Evolutionary conservation across 2,888 invertebrate species (phyloP), one percentile per base, ranked within the genome.

Genomic region (Macrosiphum euphorbiae): DNA sequence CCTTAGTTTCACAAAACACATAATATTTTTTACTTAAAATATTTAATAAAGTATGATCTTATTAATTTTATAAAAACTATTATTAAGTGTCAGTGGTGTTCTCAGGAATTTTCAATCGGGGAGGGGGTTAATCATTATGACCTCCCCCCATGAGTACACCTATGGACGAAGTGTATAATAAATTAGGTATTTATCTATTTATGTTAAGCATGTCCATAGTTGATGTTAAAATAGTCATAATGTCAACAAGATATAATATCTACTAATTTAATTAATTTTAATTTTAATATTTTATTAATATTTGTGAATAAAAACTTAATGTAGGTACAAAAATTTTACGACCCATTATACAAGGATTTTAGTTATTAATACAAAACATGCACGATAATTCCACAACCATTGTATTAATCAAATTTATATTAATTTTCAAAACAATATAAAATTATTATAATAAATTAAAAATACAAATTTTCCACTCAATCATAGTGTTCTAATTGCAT

Each of bases 401-500:
- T 35, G 20, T 7, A 16, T 35, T 35, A 78, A 78, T 78, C 35
- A 35, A 78, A 78, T 35, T 35, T 20, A 78, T 78, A 78, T 35
- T 24, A 2, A 78, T 78, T 35, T 78, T 35, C 20, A 20, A 78
- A 78, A 35, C 7, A 78, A 35, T 78, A 35, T 78, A 8, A 78
- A 24, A 20, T 20, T 8, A 35, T 78, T 35, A 78, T 78, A 20
- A 3, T 20, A 78, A 2, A n/a, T n/a, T n/a, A 35, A 67, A 78
- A 78, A 78, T 35, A 78, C 2, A 78, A n/a, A 78, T 35, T 78
- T 35, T 3, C 3, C 20, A 52, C 0, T 13, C 92, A 86, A 88
- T 52, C 88, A 92, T 67, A 92, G 67, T 88, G 92, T 92, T 67
- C 92, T 52, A 88, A 52, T 24, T 44, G 4, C n/a, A 28, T 67